Evolutionary conservation across 2,113 vertebrate species (phyloP).

Genomic region (Falco punctatus): DNA sequence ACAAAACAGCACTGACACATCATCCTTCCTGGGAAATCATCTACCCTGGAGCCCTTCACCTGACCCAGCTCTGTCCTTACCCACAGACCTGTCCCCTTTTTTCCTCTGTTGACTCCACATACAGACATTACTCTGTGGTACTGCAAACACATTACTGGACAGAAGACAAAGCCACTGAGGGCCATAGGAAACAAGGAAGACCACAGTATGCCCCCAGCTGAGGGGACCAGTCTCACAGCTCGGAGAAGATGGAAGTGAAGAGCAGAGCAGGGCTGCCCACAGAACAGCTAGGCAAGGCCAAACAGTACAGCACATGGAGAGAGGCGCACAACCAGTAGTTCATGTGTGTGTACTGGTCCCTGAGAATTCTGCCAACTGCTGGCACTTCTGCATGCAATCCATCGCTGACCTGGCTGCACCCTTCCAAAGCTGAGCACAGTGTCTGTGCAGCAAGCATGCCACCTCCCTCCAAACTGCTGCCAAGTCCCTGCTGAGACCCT

Average conservation of each 20-base stretch:
- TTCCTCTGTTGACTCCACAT: background rate
- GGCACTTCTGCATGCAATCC: rapidly evolving
- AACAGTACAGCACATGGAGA: background rate
- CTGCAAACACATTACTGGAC: background rate
- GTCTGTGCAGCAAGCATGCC: background rate
- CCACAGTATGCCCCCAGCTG: background rate
- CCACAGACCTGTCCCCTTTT: background rate
- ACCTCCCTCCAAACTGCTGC: background rate
- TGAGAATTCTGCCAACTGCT: rapidly evolving
- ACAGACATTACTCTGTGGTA: background rate
- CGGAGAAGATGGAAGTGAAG: background rate
- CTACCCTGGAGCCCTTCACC: background rate
- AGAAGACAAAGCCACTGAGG: background rate
- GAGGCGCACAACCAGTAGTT: background rate
- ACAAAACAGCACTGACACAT: background rate
- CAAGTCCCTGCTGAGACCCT: background rate
- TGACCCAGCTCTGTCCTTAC: background rate
- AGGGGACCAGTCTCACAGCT: background rate
- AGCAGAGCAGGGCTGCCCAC: background rate
- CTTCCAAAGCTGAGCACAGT: background rate
- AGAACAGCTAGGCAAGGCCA: background rate
- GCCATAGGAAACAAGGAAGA: background rate
- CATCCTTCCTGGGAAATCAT: background rate
- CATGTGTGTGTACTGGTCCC: rapidly evolving
- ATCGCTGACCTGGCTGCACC: background rate